phyloP scores from a whole-genome alignment of 1,140 invertebrate species.

The Lepidurus packardi region DNA sequence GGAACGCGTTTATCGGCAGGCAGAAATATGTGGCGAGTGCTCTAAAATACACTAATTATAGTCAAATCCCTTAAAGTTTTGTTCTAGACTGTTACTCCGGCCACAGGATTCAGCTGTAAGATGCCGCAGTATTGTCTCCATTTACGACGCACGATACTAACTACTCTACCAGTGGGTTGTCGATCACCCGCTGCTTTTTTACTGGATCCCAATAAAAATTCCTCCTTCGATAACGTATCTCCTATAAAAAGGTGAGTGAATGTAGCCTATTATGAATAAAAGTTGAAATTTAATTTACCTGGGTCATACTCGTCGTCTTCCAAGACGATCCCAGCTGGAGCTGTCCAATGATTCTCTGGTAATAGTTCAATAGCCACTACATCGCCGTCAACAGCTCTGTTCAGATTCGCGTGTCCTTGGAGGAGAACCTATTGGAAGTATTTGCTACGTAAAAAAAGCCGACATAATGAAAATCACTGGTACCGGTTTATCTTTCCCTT shows the following conservation, averaged over 20 bases:
- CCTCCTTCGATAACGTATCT: slow-evolving; percentile 60
- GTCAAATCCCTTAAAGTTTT: slow-evolving; percentile 36
- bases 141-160: slow-evolving; percentile 91
- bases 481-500: slow-evolving; percentile 60
- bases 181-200: slow-evolving; percentile 42
- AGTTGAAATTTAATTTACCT: slow-evolving; percentile 38
- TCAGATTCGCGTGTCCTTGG: slow-evolving; percentile 80
- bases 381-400: slow-evolving; percentile 94
- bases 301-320: slow-evolving; percentile 61
- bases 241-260: slow-evolving; percentile 37
- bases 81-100: slow-evolving; percentile 52
- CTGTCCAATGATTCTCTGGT: slow-evolving; percentile 82
- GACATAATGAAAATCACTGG: slow-evolving; percentile 48
- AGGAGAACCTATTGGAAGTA: slow-evolving; percentile 65
- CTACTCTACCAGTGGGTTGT: slow-evolving; percentile 78
- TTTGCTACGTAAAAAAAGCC: slow-evolving; percentile 30
- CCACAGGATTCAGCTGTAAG: slow-evolving; percentile 68
- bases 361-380: slow-evolving; percentile 86
- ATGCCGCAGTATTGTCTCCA: slow-evolving; percentile 97
- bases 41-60: neutral
- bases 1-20: slow-evolving; percentile 85
- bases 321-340: slow-evolving; percentile 75
- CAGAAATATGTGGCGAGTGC: slow-evolving; percentile 70
- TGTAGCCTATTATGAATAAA: neutral
- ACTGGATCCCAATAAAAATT: slow-evolving; percentile 42